Base-by-base conservation (phyloP, 2,797 vertebrate species). In the Coilia nasus region DNA sequence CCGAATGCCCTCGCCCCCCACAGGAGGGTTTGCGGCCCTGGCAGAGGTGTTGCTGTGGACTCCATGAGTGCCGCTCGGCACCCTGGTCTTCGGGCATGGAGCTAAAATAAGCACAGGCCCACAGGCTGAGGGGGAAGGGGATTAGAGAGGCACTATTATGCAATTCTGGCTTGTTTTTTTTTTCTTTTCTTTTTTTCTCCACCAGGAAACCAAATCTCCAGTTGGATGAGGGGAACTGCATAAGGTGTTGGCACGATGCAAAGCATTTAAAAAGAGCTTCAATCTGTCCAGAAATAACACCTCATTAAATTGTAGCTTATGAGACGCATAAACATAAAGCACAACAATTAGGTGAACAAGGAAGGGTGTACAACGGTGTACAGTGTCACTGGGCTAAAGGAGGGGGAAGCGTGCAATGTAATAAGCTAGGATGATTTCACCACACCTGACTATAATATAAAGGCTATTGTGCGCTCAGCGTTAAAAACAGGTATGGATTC, bases 81-180 rank as follows among this genome's bases (percentile, higher is more conserved):
- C 64, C 87, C 85, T 67, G 86, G 82, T 90, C 87, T 85, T 86
- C 81, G 86, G 89, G 88, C 83, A 83, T 83, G 87, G 84, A 81
- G 81, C 90, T 92, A 91, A 91, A 93, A 92, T 91, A 89, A 91
- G 88, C 87, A 84, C 85, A 83, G 83, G 83, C 86, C 90, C 88
- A 46, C 41, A 17, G 44, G 87, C 85, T 82, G 85, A 91, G 86
- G 84, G 47, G 41, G 64, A 21, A 81, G 56, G 86, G 47, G 84
- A 82, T 31, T 57, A 62, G 81, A 85, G 60, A 88, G 82, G 84
- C 62, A 83, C 67, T 86, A 83, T 91, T 92, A 91, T 87, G 91
- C 88, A 94, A 92, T 90, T 89, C 88, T 82, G 86, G 83, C 88
- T 88, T 88, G 83, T 87, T 75, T 92, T 91, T 90, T 54, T 54